phyloP scores from a whole-genome alignment of 2,888 invertebrate genomes.

The Siphlonurus alternatus region DNA sequence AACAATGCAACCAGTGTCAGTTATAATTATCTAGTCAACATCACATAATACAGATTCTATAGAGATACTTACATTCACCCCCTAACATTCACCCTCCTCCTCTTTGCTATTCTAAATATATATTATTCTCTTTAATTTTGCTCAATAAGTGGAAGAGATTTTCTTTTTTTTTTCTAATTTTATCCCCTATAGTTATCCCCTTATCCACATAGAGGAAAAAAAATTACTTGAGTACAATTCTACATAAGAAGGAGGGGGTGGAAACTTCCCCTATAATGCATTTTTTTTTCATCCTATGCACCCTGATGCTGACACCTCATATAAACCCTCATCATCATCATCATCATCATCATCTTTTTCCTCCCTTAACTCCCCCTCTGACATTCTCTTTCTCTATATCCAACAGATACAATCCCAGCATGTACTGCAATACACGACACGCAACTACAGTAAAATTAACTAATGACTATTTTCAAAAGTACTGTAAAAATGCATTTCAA shows the following conservation, averaged over 20 bases:
- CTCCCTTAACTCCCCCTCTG: background rate
- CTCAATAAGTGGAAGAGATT: background rate
- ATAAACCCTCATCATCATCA: slow-evolving; percentile 3
- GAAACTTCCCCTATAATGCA: background rate
- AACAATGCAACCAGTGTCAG: no score
- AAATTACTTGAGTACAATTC: background rate
- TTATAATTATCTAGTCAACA: background rate
- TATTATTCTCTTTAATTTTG: background rate
- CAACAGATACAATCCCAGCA: no score
- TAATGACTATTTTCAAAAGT: no score
- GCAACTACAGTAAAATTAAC: no score
- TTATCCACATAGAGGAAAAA: background rate
- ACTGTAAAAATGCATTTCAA: no score
- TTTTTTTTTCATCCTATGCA: background rate
- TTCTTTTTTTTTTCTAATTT: background rate
- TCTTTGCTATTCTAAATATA: background rate
- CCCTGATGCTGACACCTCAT: slow-evolving; percentile 2
- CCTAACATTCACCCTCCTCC: background rate
- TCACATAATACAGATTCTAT: no score
- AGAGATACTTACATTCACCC: no score
- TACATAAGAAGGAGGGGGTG: no score
- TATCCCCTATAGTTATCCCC: background rate
- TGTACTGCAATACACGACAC: no score
- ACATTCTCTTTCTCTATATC: no score
- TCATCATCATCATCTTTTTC: background rate